Evolutionary conservation across 1,140 invertebrate species (phyloP), one percentile per base, ranked within the genome.

Genomic region (Megalopta genalis): DNA sequence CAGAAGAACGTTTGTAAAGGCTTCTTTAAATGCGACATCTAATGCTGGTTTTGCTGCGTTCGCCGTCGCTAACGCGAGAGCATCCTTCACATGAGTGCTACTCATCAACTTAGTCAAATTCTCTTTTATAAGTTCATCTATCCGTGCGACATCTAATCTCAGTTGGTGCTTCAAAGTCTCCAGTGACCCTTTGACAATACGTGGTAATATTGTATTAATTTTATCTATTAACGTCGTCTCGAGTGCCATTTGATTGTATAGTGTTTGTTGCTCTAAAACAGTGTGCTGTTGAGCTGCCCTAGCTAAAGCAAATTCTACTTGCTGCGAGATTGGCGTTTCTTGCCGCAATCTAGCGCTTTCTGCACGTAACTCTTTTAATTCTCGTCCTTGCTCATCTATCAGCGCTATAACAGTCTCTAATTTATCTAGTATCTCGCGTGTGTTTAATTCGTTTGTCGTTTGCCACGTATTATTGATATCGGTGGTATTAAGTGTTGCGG

Each of bases 91-190:
- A 80, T 95, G 94, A 95, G 97, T 85, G 54, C 96, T 97, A 79
- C 94, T 95, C 80, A 97, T 94, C 25, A 97, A 90, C 89, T 98
- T 96, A 6, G 94, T 93, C 72, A 98, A 95, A 91, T 96, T 97
- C 68, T 97, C 96, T 77, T 96, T 95, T 14, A 98, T 90, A 60
- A 96, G 91, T 57, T 95, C 93, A 91, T 98, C 97, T 90, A 97
- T 97, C 88, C 95, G 94, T 23, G 94, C 93, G 18, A 97, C 92
- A 80, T 98, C 96, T 69, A 95, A 91, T 84, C 96, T 95, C 63
- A 98, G 90, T 87, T 97, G 95, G 63, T 94, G 94, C 79, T 96
- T 95, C 18, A 97, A 92, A 18, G 95, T 95, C 85, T 98, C 97
- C 68, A 97, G 93, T 59, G 94, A 93, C 2, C 93, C 92, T 64